Evolutionary conservation across 2,888 invertebrate species (phyloP).

Genomic region (Seladonia tumulorum): DNA sequence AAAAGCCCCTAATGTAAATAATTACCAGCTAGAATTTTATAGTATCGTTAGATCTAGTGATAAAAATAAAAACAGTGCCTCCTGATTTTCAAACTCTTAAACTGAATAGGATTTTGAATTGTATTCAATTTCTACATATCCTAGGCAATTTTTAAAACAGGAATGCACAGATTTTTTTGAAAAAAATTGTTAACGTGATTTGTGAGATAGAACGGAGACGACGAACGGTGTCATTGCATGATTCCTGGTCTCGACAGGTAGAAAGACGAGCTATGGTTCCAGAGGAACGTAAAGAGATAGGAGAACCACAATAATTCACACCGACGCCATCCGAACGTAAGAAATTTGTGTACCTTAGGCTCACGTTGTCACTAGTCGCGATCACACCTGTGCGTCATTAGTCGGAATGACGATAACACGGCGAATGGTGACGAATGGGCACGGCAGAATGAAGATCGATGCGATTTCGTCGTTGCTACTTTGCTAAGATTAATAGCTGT

Average conservation of each 20-base stretch:
- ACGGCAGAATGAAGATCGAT: constrained; percentile 49
- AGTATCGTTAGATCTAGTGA: too few relatives aligned
- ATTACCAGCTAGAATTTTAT: too few relatives aligned
- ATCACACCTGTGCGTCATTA: constrained; percentile 43
- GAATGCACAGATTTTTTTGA: too few relatives aligned
- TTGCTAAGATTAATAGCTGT: constrained; percentile 51
- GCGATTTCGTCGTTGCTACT: constrained; percentile 32
- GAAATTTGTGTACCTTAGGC: constrained; percentile 29
- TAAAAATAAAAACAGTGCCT: too few relatives aligned
- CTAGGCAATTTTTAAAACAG: too few relatives aligned
- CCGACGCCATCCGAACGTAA: constrained; percentile 20
- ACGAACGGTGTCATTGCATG: background rate
- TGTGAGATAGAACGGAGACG: too few relatives aligned
- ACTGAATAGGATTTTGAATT: too few relatives aligned
- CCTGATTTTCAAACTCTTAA: too few relatives aligned
- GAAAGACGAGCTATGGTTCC: constrained; percentile 29
- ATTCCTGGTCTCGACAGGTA: constrained; percentile 31
- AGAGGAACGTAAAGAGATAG: constrained; percentile 35
- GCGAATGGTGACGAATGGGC: constrained; percentile 52
- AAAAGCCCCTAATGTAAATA: too few relatives aligned
- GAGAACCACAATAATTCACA: constrained; percentile 25
- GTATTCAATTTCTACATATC: too few relatives aligned
- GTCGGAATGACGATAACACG: constrained; percentile 41
- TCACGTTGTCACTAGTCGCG: constrained; percentile 36
- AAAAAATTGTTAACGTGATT: background rate